Base-by-base conservation (phyloP, 2,797 vertebrate genomes). In the Nannoperca australis region DNA sequence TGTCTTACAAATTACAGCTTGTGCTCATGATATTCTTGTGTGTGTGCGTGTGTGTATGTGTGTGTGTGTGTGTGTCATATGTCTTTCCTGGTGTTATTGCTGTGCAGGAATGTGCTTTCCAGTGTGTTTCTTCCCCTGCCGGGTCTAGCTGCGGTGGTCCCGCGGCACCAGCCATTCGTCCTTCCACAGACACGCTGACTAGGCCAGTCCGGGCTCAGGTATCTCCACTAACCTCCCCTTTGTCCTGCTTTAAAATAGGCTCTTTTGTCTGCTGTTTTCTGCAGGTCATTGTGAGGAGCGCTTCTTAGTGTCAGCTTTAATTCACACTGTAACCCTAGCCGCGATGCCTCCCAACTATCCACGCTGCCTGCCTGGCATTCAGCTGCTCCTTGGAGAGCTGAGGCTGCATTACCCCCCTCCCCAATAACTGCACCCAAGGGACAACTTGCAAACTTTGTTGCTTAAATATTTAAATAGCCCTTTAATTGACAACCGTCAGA, bases 281-380 rank as follows among this genome's bases (percentile, higher is more conserved):
- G 94, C 93, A 92, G 96, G 95, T 96, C 95, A 96, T 96, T 96
- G 95, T 94, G 90, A 93, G 92, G 95, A 96, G 94, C 95, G 93
- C 95, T 95, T 97, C 94, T 96, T 96, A 96, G 96, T 96, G 96
- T 97, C 96, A 95, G 93, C 95, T 96, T 96, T 96, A 97, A 96
- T 96, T 97, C 95, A 93, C 94, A 91, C 94, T 93, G 96, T 96
- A 97, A 97, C 94, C 94, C 87, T 78, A 93, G 92, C 95, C 79
- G 81, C 78, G 94, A 95, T 95, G 93, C 91, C 94, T 91, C 95
- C 89, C 93, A 86, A 90, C 92, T 90, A 95, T 92, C 92, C 92
- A 79, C 79, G 78, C 83, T 83, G 91, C 83, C 92, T 88, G 86
- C 90, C 92, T 91, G 90, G 85, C 93, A 92, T 94, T 94, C 92